Evolutionary conservation across 1,140 invertebrate species (phyloP), one percentile per base, ranked within the genome.

Genomic region (Hylaeus volcanicus): DNA sequence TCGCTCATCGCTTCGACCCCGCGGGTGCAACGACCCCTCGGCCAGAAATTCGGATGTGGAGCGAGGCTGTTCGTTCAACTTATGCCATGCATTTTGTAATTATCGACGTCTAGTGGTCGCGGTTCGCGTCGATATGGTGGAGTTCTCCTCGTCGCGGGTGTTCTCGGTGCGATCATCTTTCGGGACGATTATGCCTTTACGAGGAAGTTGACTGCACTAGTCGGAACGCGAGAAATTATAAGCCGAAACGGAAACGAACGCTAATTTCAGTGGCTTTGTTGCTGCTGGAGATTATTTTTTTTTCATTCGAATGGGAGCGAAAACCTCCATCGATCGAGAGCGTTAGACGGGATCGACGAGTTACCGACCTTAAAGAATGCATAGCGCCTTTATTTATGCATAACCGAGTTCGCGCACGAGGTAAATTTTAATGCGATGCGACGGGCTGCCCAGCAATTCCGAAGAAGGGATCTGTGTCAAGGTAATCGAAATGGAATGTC

Each of bases 31-130:
- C 81, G 81, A 65, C 74, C 63, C 63, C 82, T 66, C 53, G 66
- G 58, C n/a, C 70, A 83, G 84, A 86, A 85, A 82, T 86, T 86
- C 82, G 83, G 79, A 86, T 75, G 79, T 72, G 48, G 73, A 84
- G 66, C 66, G 65, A 39, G 65, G 26, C 73, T 53, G 60, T 14
- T 37, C 14, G 53, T 64, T n/a, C 48, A 81, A 73, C 63, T 53
- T 63, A n/a, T 68, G 63, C 78, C 45, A 63, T 56, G 70, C 76
- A 65, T 70, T 70, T 72, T 56, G 39, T 61, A 78, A 65, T 79
- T 65, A 80, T 84, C 76, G 76, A 56, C 41, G 70, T n/a, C 55
- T n/a, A 1, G 37, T 14, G 15, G 9, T 37, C 2, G 12, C 2
- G 58, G 41, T 1, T 39, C 37, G 55, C 26, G 58, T 8, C 58